phyloP scores from a whole-genome alignment of 2,797 vertebrate species.

The Mormyrus proboscirostris region DNA sequence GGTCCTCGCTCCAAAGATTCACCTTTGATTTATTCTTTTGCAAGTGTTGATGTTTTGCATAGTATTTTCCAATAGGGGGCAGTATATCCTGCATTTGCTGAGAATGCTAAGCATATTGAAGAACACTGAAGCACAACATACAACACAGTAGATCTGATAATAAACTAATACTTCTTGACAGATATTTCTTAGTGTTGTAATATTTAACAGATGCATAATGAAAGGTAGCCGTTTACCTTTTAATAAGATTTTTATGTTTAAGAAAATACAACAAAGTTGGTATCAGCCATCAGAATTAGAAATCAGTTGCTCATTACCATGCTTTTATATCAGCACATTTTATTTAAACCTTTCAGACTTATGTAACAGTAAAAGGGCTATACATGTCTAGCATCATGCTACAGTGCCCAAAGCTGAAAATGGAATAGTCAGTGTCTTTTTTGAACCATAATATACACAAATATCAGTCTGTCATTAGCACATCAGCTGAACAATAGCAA shows the following conservation, averaged over 20 bases:
- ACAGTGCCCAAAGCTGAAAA: neutral
- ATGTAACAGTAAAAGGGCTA: neutral
- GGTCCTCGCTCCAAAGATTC: neutral
- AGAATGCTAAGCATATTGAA: neutral
- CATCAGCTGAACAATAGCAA: neutral
- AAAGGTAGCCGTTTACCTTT: neutral
- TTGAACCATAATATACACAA: neutral
- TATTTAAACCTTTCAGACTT: neutral
- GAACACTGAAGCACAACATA: neutral
- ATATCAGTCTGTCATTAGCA: neutral
- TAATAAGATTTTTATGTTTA: neutral
- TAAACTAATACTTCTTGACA: neutral
- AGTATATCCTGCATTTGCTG: neutral
- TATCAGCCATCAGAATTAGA: neutral
- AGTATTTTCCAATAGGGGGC: neutral
- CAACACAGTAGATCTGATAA: neutral
- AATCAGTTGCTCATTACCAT: neutral
- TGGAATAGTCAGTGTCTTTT: neutral
- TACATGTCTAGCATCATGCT: slow-evolving; percentile 8
- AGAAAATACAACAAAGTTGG: neutral
- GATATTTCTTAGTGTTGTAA: neutral
- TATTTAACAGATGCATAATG: neutral
- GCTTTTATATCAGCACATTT: neutral
- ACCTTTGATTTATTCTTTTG: neutral
- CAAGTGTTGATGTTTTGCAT: neutral